Conservation (phyloP, 1,140 invertebrate species). For the Tetraneura akinire region DNA sequence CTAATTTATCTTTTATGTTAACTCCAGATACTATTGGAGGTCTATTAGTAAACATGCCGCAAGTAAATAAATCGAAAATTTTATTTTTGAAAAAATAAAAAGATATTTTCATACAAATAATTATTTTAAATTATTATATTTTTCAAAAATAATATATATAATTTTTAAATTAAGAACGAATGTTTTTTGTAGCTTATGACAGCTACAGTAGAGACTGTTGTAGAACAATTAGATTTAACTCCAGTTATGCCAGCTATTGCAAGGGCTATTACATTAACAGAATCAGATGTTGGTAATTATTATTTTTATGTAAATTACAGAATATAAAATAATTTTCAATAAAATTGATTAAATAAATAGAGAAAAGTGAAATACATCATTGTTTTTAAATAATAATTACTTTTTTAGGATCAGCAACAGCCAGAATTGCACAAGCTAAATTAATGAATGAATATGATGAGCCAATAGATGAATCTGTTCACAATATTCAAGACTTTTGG, state of each 20-base stretch:
- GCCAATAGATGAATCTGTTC: slow-evolving; percentile 67
- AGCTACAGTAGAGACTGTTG: slow-evolving; percentile 88
- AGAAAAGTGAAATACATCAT: no score
- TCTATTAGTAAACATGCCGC: slow-evolving; percentile 85
- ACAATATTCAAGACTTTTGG: slow-evolving; percentile 82
- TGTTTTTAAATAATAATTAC: not conserved
- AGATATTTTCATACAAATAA: not conserved
- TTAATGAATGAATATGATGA: slow-evolving; percentile 72
- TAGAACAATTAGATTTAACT: slow-evolving; percentile 81
- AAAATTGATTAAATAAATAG: no score
- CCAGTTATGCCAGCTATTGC: slow-evolving; percentile 78
- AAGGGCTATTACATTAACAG: slow-evolving; percentile 83
- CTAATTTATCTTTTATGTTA: slow-evolving; percentile 67
- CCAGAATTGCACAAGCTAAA: slow-evolving; percentile 68
- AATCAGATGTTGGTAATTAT: slow-evolving; percentile 77
- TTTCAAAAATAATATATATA: not conserved
- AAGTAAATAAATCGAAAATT: slow-evolving; percentile 65
- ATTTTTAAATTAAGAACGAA: not conserved
- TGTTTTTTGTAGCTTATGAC: slow-evolving; percentile 77
- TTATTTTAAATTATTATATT: not conserved
- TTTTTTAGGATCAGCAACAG: slow-evolving; percentile 63
- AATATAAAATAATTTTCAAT: no score
- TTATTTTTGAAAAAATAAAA: not conserved
- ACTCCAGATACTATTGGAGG: slow-evolving; percentile 63
- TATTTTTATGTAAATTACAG: slow-evolving; percentile 53